Evolutionary conservation across 2,113 vertebrate genomes (phyloP), one percentile per base, ranked within the genome.

Genomic region (Gasterosteus aculeatus): DNA sequence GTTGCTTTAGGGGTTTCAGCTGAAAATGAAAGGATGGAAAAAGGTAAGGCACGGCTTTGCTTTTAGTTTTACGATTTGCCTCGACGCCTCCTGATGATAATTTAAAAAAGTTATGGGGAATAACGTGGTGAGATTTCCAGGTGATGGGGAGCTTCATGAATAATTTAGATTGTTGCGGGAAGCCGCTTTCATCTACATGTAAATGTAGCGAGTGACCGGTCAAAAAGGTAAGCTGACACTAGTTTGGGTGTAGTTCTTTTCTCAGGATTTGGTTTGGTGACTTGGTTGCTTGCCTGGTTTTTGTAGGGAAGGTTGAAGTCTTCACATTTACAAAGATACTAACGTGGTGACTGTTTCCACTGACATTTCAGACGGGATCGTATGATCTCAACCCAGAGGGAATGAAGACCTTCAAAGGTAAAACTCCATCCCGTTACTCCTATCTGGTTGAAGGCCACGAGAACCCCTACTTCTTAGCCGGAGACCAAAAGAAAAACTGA

Each of bases 371-470:
- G 94, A 72, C 88, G 0, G 93, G 91, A 22, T 93, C 93, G 0
- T 94, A 94, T 0, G 88, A 93, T 72, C 81, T 94, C 72, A 81
- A 78, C 68, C 72, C 84, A 3, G 92, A 92, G 0, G 82, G 31
- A 3, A 70, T 95, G 94, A 91, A 80, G 71, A 95, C 94, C 16
- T 95, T 95, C 90, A 93, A 84, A 67, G 93, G 89, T 72, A 89
- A 90, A 86, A 89, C 87, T 33, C 63, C 88, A 0, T 91, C 94
- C 0, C 92, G 90, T 0, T 95, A 95, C 81, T 93, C 94, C 3
- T 94, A 93, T 69, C 84, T 95, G 87, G 87, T 94, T n/a, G 88
- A 94, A 79, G 94, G 94, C 69, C 94, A 94, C 6, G 93, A 95
- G 83, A 95, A 95, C 76, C 94, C 94, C 0, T 94, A 94, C 89